Evolutionary conservation across 1,140 invertebrate species (phyloP).

Genomic region (Caenorhabditis tropicalis): DNA sequence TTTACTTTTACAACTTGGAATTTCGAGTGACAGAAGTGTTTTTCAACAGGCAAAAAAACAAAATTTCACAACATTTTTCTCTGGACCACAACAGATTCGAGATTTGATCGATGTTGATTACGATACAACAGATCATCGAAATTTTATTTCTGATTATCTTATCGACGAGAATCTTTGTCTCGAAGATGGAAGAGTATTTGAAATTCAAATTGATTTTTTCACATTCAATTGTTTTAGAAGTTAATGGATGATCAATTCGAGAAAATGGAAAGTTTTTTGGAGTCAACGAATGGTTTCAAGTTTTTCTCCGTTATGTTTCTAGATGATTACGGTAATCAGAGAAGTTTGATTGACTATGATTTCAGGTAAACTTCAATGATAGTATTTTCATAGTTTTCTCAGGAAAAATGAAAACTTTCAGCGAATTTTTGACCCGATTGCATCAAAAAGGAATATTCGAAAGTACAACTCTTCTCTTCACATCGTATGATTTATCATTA

Average conservation of each 20-base stretch:
- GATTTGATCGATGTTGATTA: neutral
- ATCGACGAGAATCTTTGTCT: neutral
- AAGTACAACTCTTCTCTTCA: neutral
- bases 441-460: neutral
- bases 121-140: neutral
- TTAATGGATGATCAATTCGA: neutral
- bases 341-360: constrained; percentile 4
- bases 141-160: neutral
- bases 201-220: neutral
- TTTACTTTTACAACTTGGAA: neutral
- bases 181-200: neutral
- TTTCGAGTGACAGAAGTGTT: neutral
- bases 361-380: neutral
- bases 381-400: too few relatives aligned
- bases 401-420: too few relatives aligned
- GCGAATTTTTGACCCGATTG: neutral
- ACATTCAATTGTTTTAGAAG: neutral
- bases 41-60: neutral
- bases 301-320: neutral
- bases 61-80: constrained; percentile 1
- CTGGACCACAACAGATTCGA: constrained; percentile 9
- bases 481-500: neutral
- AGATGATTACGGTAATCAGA: neutral
- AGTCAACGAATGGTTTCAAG: neutral
- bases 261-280: neutral